phyloP scores from a whole-genome alignment of 2,797 vertebrate species.

The Amblyraja radiata region DNA sequence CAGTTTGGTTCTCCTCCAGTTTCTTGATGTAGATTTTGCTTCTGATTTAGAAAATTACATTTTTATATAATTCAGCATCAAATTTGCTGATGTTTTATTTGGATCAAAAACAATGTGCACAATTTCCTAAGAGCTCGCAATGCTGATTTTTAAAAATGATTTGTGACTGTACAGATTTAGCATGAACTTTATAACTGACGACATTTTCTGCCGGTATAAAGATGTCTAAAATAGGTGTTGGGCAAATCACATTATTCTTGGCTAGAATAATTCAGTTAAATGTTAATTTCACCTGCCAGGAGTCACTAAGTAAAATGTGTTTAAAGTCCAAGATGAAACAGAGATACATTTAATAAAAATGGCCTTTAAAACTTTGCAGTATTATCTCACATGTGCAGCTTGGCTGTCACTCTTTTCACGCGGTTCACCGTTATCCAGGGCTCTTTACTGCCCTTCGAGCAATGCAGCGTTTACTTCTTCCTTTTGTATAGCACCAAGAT shows the following conservation, averaged over 20 bases:
- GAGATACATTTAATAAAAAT: background rate
- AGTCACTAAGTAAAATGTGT: background rate
- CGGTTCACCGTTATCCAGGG: background rate
- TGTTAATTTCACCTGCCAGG: background rate
- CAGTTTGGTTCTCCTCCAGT: background rate
- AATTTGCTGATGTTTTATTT: slow-evolving; percentile 4
- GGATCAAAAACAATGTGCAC: background rate
- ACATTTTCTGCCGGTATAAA: background rate
- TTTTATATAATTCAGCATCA: background rate
- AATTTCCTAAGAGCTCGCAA: background rate
- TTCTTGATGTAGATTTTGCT: background rate
- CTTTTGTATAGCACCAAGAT: background rate
- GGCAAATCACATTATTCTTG: background rate
- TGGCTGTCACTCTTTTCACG: background rate
- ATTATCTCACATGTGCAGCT: background rate
- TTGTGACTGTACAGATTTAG: background rate
- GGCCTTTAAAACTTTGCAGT: background rate
- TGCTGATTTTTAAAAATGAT: background rate
- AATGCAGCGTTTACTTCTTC: background rate
- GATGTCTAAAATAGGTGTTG: background rate
- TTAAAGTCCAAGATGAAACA: background rate
- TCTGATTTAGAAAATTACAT: background rate
- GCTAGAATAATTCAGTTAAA: background rate
- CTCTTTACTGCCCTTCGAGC: background rate
- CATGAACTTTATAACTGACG: background rate